Conservation (phyloP, 2,888 invertebrate species). For the Lasioglossum pauxillum region DNA sequence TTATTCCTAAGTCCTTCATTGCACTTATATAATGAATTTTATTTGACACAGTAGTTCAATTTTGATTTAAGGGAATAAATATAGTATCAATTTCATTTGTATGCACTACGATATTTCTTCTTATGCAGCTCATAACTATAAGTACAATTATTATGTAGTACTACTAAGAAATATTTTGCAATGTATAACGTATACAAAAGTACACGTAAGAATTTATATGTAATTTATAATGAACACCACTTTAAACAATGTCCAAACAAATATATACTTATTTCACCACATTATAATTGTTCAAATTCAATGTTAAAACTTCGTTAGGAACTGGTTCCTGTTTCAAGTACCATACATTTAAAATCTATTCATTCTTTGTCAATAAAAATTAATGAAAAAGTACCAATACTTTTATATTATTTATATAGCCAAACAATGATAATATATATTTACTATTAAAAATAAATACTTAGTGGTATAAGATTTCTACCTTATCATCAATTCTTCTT, state of each 20-base stretch:
- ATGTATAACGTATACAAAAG: slow-evolving; percentile 39
- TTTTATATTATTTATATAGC: not conserved
- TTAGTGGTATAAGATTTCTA: not conserved
- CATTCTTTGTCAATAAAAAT: not conserved
- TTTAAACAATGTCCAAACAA: slow-evolving; percentile 7
- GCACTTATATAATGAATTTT: slow-evolving; percentile 15
- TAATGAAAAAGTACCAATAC: not conserved
- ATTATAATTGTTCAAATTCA: not conserved
- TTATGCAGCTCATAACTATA: slow-evolving; percentile 14
- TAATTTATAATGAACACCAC: not conserved
- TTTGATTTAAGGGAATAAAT: not conserved
- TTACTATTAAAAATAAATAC: not conserved
- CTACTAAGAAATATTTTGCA: slow-evolving; percentile 38
- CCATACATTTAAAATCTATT: not conserved
- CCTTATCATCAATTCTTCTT: not conserved
- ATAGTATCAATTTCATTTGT: slow-evolving; percentile 12
- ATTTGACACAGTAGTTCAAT: slow-evolving; percentile 14
- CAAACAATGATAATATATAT: not conserved
- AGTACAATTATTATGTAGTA: not conserved
- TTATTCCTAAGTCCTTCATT: not conserved
- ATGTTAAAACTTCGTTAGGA: not conserved
- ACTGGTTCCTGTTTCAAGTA: not conserved
- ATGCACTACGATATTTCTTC: not conserved
- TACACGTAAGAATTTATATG: not conserved
- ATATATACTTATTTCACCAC: slow-evolving; percentile 8